These are phyloP conservation scores for Ochlodes sylvanus DNA, from an alignment of 2,888 invertebrate species.

Conservation along the genomic window DNA sequence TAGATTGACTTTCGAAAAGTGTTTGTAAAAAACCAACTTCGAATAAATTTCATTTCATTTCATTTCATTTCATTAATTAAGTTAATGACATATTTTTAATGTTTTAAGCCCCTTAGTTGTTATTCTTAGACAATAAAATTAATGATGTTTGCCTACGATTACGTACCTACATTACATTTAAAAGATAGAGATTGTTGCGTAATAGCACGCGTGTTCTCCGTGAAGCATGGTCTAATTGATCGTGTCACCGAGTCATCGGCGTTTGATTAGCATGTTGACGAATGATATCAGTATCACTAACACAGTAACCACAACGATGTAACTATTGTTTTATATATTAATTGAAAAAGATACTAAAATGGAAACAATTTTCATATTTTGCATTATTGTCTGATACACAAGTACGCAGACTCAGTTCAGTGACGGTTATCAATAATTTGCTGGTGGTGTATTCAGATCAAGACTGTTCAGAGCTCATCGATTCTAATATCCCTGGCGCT, in stretches of 20 bases:
- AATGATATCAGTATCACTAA: neutral
- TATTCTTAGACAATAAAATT: too few species aligned
- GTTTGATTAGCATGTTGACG: constrained; percentile 18
- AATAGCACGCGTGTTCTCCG: constrained; percentile 19
- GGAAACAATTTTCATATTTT: neutral
- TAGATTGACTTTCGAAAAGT: too few species aligned
- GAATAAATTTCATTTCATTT: too few species aligned
- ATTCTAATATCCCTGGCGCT: too few species aligned
- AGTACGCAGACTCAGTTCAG: too few species aligned
- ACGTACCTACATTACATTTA: neutral
- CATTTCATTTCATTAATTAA: too few species aligned
- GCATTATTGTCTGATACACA: neutral
- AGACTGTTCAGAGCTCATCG: too few species aligned
- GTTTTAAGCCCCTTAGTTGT: too few species aligned
- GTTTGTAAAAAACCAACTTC: too few species aligned
- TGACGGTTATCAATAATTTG: too few species aligned
- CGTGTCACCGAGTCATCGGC: constrained; percentile 8
- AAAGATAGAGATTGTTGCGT: neutral
- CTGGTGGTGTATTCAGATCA: too few species aligned
- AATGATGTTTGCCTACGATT: neutral
- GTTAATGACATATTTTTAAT: too few species aligned
- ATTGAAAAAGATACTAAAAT: neutral
- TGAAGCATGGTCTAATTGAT: constrained; percentile 8
- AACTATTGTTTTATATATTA: neutral
- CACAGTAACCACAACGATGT: neutral